phyloP scores from a whole-genome alignment of 2,797 vertebrate species.

The Hypotaenidia okinawae region DNA sequence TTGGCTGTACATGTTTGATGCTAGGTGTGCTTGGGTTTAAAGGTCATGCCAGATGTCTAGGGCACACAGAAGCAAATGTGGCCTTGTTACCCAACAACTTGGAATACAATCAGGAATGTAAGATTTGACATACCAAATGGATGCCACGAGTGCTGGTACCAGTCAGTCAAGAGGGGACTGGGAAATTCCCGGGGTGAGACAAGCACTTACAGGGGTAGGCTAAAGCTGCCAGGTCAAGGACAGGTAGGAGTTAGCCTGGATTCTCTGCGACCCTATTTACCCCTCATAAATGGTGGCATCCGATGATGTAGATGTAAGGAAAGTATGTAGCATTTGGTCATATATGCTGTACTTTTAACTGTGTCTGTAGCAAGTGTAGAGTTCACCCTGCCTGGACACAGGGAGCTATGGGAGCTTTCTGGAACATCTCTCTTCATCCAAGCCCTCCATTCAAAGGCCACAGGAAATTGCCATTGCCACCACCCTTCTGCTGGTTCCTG shows the following conservation, averaged over 20 bases:
- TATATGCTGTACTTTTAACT: background rate
- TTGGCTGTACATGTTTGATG: background rate
- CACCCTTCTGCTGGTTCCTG: background rate
- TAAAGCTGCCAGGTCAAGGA: background rate
- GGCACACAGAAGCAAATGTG: background rate
- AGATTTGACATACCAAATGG: background rate
- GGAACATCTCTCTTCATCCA: conserved; percentile 80
- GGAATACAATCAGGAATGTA: background rate
- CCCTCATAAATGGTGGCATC: background rate
- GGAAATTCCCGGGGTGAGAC: background rate
- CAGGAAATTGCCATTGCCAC: conserved; percentile 80
- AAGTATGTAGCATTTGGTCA: background rate
- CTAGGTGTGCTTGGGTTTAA: background rate
- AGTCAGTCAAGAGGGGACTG: background rate
- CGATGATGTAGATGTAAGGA: background rate
- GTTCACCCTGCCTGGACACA: background rate
- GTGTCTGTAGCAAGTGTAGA: background rate
- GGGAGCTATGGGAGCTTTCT: conserved; percentile 78
- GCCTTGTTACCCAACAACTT: background rate
- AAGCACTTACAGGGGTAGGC: background rate
- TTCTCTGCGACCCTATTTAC: background rate
- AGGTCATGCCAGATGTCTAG: background rate
- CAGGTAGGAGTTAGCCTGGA: background rate
- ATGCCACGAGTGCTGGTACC: background rate
- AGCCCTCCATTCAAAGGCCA: conserved; percentile 81